Conservation (phyloP, 2,797 vertebrate species). For the Steatocranus sp. region DNA sequence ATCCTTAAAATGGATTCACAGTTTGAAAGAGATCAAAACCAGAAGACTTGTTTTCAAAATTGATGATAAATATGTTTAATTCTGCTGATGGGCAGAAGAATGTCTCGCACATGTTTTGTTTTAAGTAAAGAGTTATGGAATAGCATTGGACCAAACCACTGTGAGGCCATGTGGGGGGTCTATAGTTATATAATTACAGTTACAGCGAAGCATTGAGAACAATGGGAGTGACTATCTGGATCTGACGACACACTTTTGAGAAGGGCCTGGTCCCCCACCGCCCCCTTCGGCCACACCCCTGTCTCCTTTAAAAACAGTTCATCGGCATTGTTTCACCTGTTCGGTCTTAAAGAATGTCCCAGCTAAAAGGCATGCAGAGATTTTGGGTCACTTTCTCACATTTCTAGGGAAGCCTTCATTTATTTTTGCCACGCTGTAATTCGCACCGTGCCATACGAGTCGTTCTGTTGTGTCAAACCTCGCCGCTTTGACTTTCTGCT, state of each 20-base stretch:
- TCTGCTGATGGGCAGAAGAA: neutral
- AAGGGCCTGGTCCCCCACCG: neutral
- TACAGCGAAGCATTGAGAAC: neutral
- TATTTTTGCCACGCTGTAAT: neutral
- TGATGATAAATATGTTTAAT: neutral
- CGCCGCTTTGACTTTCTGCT: conserved; percentile 14
- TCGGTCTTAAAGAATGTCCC: neutral
- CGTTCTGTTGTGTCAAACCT: neutral
- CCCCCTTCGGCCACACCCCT: neutral
- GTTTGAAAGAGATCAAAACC: neutral
- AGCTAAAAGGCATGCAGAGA: neutral
- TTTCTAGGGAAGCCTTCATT: neutral
- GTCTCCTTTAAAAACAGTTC: neutral
- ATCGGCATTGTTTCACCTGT: fast-evolving
- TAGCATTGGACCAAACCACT: neutral
- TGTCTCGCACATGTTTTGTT: neutral
- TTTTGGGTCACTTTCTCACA: neutral
- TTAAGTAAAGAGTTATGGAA: neutral
- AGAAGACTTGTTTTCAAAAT: neutral
- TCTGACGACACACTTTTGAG: neutral
- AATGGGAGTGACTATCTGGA: too few relatives aligned
- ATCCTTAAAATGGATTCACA: neutral
- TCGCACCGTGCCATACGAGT: neutral
- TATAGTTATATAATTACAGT: neutral
- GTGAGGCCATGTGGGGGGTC: neutral